Base-by-base conservation (phyloP, 1,140 invertebrate genomes). In the Pogonomyrmex californicus region DNA sequence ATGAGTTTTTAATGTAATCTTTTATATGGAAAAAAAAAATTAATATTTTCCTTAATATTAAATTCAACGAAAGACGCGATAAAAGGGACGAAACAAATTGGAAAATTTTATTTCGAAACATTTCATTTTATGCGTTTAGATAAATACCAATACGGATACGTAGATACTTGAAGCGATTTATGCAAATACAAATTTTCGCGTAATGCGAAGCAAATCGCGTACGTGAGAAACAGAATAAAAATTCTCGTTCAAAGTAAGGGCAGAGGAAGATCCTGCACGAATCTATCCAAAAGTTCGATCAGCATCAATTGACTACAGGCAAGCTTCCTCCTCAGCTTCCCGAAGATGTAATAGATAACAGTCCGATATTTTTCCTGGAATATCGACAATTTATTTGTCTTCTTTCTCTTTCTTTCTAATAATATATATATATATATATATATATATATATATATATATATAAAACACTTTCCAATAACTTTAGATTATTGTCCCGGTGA, bases 221-320 rank as follows among this genome's bases (percentile, higher is more conserved):
- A 68, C 7, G 9, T n/a, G 7, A 54, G 33, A 71, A 30, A 5
- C 7, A 30, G 14, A 33, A 58, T 30, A 9, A 58, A 63, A 65
- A 33, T 78, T 0, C 4, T 73, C 4, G 10, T 23, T 36, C 9
- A 51, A 75, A 17, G 10, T n/a, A 75, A 14, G 2, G 51, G 4
- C 56, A 7, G 47, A 63, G 36, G 44, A 78, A n/a, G 7, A 63
- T 78, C 44, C 58, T 78, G 30, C 41, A 41, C 41, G 56, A 17
- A 78, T 9, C 44, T 62, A 38, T 7, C 75, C 36, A 54, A 47
- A 62, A 14, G 17, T 63, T 63, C 58, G 58, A 78, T 65, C 58
- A 62, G 33, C 33, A 38, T 73, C 14, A 73, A 56, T 33, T 51
- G 54, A 6, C 47, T 47, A 23, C 23, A 23, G 33, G 30, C 7